Conservation (phyloP, 1,140 invertebrate species). For the Aricia agestis region DNA sequence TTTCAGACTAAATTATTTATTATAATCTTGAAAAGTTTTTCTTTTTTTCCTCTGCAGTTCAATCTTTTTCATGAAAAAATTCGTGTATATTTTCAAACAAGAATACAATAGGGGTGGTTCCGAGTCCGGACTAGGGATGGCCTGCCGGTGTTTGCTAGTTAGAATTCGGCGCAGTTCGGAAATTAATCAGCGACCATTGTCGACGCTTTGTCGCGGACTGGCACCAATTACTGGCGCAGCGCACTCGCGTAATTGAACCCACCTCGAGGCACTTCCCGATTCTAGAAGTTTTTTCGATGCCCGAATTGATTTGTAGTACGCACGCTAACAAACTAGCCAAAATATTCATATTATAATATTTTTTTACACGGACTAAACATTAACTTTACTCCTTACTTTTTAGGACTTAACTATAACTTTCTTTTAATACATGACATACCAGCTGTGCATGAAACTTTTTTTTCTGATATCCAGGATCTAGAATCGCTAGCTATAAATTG, state of each 20-base stretch:
- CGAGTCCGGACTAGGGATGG: slow-evolving; percentile 34
- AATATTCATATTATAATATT: no score
- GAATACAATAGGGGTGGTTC: slow-evolving; percentile 13
- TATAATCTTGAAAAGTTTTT: no score
- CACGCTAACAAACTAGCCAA: not conserved
- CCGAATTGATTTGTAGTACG: slow-evolving; percentile 16
- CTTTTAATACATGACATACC: no score
- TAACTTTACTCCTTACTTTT: no score
- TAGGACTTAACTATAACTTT: no score
- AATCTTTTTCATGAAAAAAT: not conserved
- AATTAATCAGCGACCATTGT: slow-evolving; percentile 71
- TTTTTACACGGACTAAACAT: no score
- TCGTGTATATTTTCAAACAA: not conserved
- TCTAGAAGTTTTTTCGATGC: slow-evolving; percentile 37
- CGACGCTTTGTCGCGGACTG: slow-evolving; percentile 66
- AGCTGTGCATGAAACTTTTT: no score
- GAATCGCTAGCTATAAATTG: no score
- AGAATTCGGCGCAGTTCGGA: slow-evolving; percentile 72
- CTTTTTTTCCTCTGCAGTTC: not conserved
- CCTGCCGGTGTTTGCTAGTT: slow-evolving; percentile 66
- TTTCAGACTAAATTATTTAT: not conserved
- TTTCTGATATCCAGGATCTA: no score
- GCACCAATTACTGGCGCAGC: slow-evolving; percentile 65
- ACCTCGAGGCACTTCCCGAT: slow-evolving; percentile 47
- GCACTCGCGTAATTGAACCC: slow-evolving; percentile 60